Percentiles rank a stretch among this genome's conserved stretches.
phyloP scores from a whole-genome alignment of 2,888 invertebrate genomes.

The Drosophila mulleri region DNA sequence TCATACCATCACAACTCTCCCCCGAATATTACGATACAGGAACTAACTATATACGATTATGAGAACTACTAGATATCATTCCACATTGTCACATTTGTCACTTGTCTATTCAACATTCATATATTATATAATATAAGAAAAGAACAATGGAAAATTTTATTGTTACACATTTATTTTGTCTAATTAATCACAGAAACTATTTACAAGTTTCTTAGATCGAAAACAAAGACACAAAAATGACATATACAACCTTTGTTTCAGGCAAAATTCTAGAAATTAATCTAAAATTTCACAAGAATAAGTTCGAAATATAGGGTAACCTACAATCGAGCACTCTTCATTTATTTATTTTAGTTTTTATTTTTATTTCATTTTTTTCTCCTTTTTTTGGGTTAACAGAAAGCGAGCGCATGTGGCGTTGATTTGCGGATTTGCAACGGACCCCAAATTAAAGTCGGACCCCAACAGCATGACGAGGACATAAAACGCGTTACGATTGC shows the following conservation, averaged over 20 bases:
- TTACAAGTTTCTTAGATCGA: neutral
- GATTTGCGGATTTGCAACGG: constrained; percentile 61
- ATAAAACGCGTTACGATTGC: constrained; percentile 66
- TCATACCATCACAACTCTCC: no score
- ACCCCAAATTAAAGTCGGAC: constrained; percentile 50
- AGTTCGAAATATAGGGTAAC: neutral
- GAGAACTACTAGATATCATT: neutral
- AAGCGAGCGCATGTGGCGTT: constrained; percentile 59
- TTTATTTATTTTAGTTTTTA: constrained; percentile 5
- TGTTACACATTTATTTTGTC: neutral
- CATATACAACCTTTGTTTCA: neutral
- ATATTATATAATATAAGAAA: no score
- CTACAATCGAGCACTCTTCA: neutral
- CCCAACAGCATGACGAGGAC: constrained; percentile 57
- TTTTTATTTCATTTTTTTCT: neutral
- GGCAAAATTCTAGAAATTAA: neutral
- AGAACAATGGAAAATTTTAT: neutral
- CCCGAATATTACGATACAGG: no score
- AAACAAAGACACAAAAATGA: neutral
- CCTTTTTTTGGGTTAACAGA: constrained; percentile 22
- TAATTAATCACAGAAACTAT: neutral
- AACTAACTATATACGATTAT: no score
- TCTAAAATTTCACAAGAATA: no score
- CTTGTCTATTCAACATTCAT: neutral
- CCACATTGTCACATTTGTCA: no score